Conservation (phyloP, 1,140 invertebrate genomes). For the Cydia amplana region DNA sequence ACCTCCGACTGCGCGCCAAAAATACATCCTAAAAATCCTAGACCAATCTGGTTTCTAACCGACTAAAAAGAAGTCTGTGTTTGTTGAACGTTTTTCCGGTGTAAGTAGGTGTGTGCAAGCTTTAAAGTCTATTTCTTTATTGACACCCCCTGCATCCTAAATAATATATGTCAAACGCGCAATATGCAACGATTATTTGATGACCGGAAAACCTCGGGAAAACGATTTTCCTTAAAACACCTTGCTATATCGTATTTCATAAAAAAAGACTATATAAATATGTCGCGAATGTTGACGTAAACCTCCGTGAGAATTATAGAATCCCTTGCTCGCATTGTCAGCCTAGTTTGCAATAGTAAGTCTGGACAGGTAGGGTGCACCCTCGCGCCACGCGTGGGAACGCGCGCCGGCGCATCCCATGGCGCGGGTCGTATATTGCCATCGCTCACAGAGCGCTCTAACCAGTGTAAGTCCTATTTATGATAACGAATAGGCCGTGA, state of each 20-base stretch:
- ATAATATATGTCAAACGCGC: no score
- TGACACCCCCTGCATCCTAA: no score
- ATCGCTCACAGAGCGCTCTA: background rate
- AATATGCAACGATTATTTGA: no score
- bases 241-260: no score
- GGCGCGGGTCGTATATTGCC: background rate
- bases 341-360: slow-evolving; percentile 35
- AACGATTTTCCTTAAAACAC: no score
- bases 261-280: background rate
- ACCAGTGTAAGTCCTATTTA: background rate
- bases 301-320: background rate
- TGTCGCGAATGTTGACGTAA: slow-evolving; percentile 8
- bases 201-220: no score
- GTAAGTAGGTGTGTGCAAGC: no score
- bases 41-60: background rate
- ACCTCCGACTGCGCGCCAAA: background rate
- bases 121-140: no score
- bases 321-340: slow-evolving; percentile 7
- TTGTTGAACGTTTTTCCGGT: no score
- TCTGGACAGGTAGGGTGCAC: slow-evolving; percentile 51
- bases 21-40: background rate
- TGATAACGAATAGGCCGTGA: background rate
- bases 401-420: slow-evolving; percentile 38
- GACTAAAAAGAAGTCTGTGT: background rate
- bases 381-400: slow-evolving; percentile 55